These are phyloP conservation scores for Panthera leo DNA, from an alignment of 2,113 vertebrate genomes.

Conservation along the genomic window DNA sequence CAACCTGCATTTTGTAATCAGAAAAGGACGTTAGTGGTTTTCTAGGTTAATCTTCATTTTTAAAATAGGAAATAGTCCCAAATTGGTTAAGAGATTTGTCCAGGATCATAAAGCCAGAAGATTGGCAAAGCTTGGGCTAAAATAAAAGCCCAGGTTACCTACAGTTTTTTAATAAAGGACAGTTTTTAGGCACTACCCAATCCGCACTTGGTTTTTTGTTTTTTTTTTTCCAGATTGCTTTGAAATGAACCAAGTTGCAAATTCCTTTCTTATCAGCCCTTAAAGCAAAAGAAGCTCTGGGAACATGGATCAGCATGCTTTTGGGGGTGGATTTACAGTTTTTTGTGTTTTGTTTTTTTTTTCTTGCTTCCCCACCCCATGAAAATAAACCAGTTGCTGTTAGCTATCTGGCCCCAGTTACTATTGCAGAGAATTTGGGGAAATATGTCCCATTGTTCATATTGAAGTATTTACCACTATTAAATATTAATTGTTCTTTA, in stretches of 20 bases:
- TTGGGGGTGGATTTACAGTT: slow-evolving; percentile 70
- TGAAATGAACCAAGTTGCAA: slow-evolving; percentile 81
- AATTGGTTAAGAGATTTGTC: slow-evolving; percentile 28
- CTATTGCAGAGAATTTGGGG: slow-evolving; percentile 52
- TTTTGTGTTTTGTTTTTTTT: background rate
- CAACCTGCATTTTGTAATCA: background rate
- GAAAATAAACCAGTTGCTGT: slow-evolving; percentile 70
- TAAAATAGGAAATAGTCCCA: background rate
- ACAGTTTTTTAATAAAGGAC: slow-evolving; percentile 32
- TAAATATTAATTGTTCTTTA: slow-evolving; percentile 48
- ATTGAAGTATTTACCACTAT: background rate
- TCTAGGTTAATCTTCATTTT: slow-evolving; percentile 36
- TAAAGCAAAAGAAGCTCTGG: slow-evolving; percentile 75
- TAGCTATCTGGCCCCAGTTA: slow-evolving; percentile 48
- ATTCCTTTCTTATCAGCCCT: slow-evolving; percentile 76
- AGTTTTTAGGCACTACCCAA: slow-evolving; percentile 63
- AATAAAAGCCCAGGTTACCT: slow-evolving; percentile 35
- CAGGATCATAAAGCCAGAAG: slow-evolving; percentile 24
- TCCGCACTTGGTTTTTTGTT: slow-evolving; percentile 72
- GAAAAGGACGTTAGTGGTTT: slow-evolving; percentile 4
- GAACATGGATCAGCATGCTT: slow-evolving; percentile 75
- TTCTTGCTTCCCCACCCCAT: background rate
- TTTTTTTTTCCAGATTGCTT: slow-evolving; percentile 77
- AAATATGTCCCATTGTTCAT: slow-evolving; percentile 17
- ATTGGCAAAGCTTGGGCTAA: slow-evolving; percentile 26